Conservation (phyloP, 2,113 vertebrate genomes). For the Ceratotherium simum region DNA sequence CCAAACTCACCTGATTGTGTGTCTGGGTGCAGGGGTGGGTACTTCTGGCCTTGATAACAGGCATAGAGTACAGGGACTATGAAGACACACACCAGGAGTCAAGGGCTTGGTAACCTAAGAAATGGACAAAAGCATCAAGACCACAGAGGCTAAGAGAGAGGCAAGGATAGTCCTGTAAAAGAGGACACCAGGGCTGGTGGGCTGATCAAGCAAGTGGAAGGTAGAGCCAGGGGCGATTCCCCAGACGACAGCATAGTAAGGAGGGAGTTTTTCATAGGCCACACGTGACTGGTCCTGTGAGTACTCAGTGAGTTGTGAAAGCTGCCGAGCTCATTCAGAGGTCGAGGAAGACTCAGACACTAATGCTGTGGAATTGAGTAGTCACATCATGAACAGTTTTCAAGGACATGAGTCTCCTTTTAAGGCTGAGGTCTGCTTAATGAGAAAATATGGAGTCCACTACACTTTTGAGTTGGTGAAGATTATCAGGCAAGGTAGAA, state of each 20-base stretch:
- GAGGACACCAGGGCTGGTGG: too few species aligned
- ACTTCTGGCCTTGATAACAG: neutral
- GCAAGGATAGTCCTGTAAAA: too few species aligned
- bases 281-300: neutral
- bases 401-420: neutral
- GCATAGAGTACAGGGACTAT: neutral
- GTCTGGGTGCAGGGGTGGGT: neutral
- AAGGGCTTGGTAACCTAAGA: neutral
- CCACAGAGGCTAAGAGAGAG: neutral
- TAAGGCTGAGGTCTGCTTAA: neutral
- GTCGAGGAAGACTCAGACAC: neutral
- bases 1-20: neutral
- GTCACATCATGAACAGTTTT: neutral
- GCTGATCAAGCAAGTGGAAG: neutral
- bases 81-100: neutral
- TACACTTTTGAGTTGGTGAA: neutral
- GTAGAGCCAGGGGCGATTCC: neutral
- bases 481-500: neutral
- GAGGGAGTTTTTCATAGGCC: neutral
- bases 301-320: neutral
- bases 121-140: neutral
- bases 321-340: neutral
- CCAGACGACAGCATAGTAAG: neutral
- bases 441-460: neutral
- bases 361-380: neutral